Percentiles rank a stretch among this genome's conserved stretches.
Conservation (phyloP, 2,113 vertebrate genomes). For the Plectropomus leopardus region DNA sequence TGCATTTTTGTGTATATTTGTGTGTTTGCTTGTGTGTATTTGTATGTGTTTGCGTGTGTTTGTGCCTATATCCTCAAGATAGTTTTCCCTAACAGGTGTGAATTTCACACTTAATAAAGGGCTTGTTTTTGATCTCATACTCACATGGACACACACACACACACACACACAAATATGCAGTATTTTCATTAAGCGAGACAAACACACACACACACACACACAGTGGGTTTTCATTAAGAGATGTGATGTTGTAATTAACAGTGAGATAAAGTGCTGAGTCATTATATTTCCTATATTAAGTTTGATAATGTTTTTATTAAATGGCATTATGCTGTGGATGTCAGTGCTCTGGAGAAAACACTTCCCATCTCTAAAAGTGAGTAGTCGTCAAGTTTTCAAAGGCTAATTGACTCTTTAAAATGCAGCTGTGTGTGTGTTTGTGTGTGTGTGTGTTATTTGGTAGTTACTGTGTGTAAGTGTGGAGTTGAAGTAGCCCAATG, state of each 20-base stretch:
- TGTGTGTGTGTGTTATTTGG: slow-evolving; percentile 19
- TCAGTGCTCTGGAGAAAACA: slow-evolving; percentile 64
- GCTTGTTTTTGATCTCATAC: slow-evolving; percentile 30
- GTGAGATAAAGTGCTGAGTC: slow-evolving; percentile 72
- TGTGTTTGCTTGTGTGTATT: slow-evolving; percentile 1
- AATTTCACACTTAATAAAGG: slow-evolving; percentile 50
- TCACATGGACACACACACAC: neutral
- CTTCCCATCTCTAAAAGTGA: slow-evolving; percentile 67
- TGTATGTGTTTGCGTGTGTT: neutral
- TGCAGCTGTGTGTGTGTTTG: slow-evolving; percentile 60
- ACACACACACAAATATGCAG: slow-evolving; percentile 2
- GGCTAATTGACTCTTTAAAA: slow-evolving; percentile 73
- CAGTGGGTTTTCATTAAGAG: slow-evolving; percentile 69
- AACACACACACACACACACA: slow-evolving; percentile 27
- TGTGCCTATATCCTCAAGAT: slow-evolving; percentile 35
- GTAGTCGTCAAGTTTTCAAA: slow-evolving; percentile 75
- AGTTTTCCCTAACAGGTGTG: slow-evolving; percentile 63
- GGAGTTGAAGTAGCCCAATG: neutral
- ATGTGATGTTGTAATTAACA: slow-evolving; percentile 70
- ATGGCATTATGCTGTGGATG: slow-evolving; percentile 69
- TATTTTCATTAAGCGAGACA: slow-evolving; percentile 56
- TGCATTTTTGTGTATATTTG: neutral
- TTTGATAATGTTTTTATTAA: slow-evolving; percentile 78
- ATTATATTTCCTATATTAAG: slow-evolving; percentile 66
- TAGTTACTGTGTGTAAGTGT: neutral